These are phyloP conservation scores for Podiceps cristatus DNA, from an alignment of 2,113 vertebrate genomes.

Conservation along the genomic window DNA sequence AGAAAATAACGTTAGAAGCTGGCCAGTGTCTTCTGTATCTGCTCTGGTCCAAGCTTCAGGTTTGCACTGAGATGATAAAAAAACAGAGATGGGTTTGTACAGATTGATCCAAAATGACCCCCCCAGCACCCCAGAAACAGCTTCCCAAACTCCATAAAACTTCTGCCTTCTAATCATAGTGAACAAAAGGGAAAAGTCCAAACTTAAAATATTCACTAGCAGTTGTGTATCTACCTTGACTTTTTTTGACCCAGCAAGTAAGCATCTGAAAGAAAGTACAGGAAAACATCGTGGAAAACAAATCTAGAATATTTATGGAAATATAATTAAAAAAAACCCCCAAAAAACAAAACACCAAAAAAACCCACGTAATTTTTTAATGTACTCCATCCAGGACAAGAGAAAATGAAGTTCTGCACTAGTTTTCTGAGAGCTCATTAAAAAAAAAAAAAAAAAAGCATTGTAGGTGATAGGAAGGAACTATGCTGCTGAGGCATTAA, in stretches of 20 bases:
- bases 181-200: not conserved
- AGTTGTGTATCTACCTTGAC: not conserved
- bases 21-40: not conserved
- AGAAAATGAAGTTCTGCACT: not conserved
- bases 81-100: not conserved
- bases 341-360: too few species aligned
- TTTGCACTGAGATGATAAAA: not conserved
- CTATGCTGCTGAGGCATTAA: not conserved
- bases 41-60: not conserved
- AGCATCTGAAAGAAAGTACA: not conserved
- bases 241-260: not conserved
- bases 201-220: not conserved
- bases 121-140: not conserved
- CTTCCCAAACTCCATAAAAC: not conserved
- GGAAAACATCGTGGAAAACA: not conserved
- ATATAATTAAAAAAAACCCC: not conserved
- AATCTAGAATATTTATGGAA: not conserved
- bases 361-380: not conserved
- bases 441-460: not conserved
- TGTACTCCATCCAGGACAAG: not conserved
- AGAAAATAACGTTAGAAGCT: not conserved
- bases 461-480: not conserved
- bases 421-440: not conserved
- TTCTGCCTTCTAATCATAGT: not conserved
- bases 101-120: not conserved